Evolutionary conservation across 2,888 invertebrate genomes (phyloP).

Genomic region (Pinctada fucata): DNA sequence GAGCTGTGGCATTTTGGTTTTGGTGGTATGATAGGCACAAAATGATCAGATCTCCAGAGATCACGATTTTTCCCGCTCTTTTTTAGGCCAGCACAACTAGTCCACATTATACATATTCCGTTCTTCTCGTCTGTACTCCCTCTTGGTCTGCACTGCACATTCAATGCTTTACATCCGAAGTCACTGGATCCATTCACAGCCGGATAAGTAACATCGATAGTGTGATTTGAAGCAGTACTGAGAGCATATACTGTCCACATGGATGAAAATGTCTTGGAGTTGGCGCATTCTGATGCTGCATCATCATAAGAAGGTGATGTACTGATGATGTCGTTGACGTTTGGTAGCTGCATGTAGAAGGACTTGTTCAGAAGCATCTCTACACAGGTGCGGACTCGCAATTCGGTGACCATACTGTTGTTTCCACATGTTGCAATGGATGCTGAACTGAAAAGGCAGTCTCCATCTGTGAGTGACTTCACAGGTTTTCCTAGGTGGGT

Average conservation of each 20-base stretch:
- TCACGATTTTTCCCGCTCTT: conserved; percentile 1
- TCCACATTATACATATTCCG: neutral
- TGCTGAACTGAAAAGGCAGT: conserved; percentile 1
- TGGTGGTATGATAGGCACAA: neutral
- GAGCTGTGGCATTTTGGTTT: neutral
- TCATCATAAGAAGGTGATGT: neutral
- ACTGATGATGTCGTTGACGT: neutral
- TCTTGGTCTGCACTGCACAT: neutral
- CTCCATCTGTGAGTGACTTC: neutral
- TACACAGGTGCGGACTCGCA: neutral
- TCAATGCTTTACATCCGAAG: neutral
- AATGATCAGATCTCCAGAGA: conserved; percentile 1
- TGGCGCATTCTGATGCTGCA: neutral
- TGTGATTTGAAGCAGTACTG: neutral
- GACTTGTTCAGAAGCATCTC: neutral
- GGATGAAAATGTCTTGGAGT: neutral
- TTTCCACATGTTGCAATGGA: neutral
- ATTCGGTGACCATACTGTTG: neutral
- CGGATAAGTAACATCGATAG: neutral
- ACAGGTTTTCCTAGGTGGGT: conserved; percentile 1
- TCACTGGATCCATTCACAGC: neutral
- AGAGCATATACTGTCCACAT: neutral
- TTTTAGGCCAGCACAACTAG: neutral
- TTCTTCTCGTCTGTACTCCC: neutral
- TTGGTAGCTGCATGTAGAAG: neutral